Base-by-base conservation (phyloP, 30 jellyfish, hydroid and myxozoan species). In the Clytia hemisphaerica region DNA sequence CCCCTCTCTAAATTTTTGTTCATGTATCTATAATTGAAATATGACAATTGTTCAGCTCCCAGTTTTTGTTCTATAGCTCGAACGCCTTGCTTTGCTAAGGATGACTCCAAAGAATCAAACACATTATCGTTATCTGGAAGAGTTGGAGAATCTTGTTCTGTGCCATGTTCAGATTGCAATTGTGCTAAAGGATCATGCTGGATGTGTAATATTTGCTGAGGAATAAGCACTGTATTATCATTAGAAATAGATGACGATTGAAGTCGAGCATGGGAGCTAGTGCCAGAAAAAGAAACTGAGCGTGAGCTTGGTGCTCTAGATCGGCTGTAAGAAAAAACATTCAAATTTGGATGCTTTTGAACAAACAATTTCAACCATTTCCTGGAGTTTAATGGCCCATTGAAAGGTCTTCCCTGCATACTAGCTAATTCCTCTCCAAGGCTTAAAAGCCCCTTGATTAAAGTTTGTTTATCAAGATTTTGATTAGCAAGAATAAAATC, bases 51-150 rank as follows among this genome's bases (percentile, higher is more conserved):
- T 38, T 62, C 76, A 4, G 65, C 28, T 4, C 66, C 21, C 31
- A 62, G 76, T 36, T 62, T 62, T 28, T 37, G 61, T 62, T 62
- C 76, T 6, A 62, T 64, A 3, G 76, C 76, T 4, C 25, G 66
- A 62, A 62, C 64, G 14, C 76, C 76, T 62, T 62, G 76, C 35
- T 62, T 62, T 21, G 76, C 76, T 7, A 62, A 37, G 10, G 61
- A 16, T 9, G 61, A n/a, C 36, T 62, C 76, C 31, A 62, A 62
- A 2, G 76, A 34, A 62, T 62, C 76, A 14, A 29, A 35, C 10
- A 62, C n/a, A n/a, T n/a, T n/a, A n/a, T n/a, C n/a, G n/a, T n/a
- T n/a, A n/a, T n/a, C n/a, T n/a, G n/a, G n/a, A n/a, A n/a, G n/a
- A n/a, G n/a, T n/a, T n/a, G n/a, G n/a, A n/a, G n/a, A n/a, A n/a